phyloP scores from a whole-genome alignment of 2,797 vertebrate species.

The Enteromius paludinosus region DNA sequence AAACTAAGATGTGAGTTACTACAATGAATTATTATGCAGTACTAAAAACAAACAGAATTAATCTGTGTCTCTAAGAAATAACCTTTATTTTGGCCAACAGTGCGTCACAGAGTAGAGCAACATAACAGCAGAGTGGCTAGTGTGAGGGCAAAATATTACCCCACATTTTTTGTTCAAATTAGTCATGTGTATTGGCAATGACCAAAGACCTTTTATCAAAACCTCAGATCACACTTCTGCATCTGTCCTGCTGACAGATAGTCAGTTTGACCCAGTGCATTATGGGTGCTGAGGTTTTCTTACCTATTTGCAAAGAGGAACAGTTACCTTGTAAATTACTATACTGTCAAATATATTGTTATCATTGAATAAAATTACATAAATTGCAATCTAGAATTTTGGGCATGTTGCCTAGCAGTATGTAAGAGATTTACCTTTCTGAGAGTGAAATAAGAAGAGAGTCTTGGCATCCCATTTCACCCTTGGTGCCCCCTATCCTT shows the following conservation, averaged over 20 bases:
- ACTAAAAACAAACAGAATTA: slow-evolving; percentile 29
- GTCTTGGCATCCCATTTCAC: neutral
- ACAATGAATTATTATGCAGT: slow-evolving; percentile 10
- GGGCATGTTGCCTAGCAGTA: neutral
- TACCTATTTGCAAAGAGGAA: neutral
- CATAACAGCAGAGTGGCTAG: neutral
- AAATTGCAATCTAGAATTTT: neutral
- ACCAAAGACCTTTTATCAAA: neutral
- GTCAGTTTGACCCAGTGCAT: neutral
- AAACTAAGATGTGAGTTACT: neutral
- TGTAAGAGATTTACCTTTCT: neutral
- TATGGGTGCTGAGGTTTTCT: neutral
- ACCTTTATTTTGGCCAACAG: neutral
- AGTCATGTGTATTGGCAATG: neutral
- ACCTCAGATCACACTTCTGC: neutral
- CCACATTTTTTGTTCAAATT: neutral
- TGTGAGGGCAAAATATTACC: neutral
- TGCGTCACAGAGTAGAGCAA: neutral
- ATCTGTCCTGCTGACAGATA: neutral
- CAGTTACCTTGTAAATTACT: neutral
- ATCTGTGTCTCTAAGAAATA: neutral
- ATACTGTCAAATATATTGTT: too few relatives aligned
- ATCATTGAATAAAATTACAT: neutral
- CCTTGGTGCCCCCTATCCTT: neutral
- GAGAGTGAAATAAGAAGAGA: neutral